phyloP scores from a whole-genome alignment of 1,140 invertebrate species.

The Eupristina koningsbergeri region DNA sequence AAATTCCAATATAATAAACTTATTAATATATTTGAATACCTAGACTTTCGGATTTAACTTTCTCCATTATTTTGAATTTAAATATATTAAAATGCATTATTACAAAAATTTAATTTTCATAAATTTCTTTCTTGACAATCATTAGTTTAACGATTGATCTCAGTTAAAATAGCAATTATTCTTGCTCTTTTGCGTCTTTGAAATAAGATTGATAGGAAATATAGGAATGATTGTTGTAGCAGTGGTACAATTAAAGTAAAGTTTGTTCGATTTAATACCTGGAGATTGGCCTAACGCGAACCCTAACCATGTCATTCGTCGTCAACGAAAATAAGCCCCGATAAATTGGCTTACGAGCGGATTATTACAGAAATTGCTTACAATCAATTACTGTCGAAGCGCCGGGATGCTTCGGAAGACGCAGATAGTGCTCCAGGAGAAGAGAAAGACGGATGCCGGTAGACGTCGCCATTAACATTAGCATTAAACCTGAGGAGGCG shows the following conservation, averaged over 20 bases:
- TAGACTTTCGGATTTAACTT: too few species aligned
- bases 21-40: too few species aligned
- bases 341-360: conserved; percentile 53
- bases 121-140: too few species aligned
- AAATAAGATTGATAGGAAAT: too few species aligned
- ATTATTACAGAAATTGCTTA: conserved; percentile 60
- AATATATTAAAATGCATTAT: background rate
- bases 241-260: too few species aligned
- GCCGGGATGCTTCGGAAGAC: background rate
- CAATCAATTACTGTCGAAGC: conserved; percentile 59
- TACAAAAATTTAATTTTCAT: background rate
- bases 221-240: too few species aligned
- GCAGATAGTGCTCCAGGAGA: background rate
- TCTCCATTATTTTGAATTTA: background rate
- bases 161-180: background rate
- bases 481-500: conserved; percentile 59
- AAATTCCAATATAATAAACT: background rate
- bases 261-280: background rate
- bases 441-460: background rate
- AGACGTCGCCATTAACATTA: conserved; percentile 60
- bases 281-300: background rate
- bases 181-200: too few species aligned
- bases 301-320: background rate
- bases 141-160: too few species aligned
- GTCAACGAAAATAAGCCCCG: background rate